Evolutionary conservation across 2,113 vertebrate genomes (phyloP).

Genomic region (Scomber japonicus): DNA sequence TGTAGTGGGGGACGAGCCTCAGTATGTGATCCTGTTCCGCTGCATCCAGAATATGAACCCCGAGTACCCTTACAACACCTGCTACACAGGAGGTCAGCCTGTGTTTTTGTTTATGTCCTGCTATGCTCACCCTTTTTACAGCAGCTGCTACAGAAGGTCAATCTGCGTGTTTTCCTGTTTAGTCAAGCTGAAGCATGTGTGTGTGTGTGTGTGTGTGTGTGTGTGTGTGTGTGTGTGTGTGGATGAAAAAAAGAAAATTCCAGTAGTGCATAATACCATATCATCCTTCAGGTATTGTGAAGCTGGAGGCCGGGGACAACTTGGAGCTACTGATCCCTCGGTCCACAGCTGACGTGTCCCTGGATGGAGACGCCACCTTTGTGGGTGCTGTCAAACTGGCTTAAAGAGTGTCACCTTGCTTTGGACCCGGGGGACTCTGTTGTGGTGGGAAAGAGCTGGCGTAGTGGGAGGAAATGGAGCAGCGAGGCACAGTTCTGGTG

Average conservation of each 20-base stretch:
- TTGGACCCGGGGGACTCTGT: background rate
- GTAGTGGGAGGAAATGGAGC: background rate
- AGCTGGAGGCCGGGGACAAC: slow-evolving; percentile 92
- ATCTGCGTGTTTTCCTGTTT: background rate
- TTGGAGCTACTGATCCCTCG: slow-evolving; percentile 94
- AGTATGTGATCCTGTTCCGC: slow-evolving; percentile 90
- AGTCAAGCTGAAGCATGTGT: slow-evolving; percentile 11
- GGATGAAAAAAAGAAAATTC: background rate
- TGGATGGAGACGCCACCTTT: slow-evolving; percentile 93
- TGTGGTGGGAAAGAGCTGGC: background rate
- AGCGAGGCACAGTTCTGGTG: slow-evolving; percentile 12
- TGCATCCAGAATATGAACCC: slow-evolving; percentile 95
- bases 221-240: background rate
- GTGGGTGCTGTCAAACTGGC: slow-evolving; percentile 92
- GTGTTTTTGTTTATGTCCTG: slow-evolving; percentile 9
- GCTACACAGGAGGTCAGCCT: slow-evolving; percentile 94
- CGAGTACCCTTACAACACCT: slow-evolving; percentile 91
- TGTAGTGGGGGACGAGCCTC: slow-evolving; percentile 91
- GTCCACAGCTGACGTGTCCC: slow-evolving; percentile 88
- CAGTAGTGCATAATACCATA: slow-evolving; percentile 25
- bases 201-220: slow-evolving; percentile 3
- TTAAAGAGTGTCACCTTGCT: slow-evolving; percentile 77
- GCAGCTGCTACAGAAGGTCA: slow-evolving; percentile 27
- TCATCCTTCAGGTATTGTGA: slow-evolving; percentile 89
- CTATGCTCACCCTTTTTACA: slow-evolving; percentile 12